phyloP scores from a whole-genome alignment of 2,888 invertebrate species.

The Eupsilia transversa region DNA sequence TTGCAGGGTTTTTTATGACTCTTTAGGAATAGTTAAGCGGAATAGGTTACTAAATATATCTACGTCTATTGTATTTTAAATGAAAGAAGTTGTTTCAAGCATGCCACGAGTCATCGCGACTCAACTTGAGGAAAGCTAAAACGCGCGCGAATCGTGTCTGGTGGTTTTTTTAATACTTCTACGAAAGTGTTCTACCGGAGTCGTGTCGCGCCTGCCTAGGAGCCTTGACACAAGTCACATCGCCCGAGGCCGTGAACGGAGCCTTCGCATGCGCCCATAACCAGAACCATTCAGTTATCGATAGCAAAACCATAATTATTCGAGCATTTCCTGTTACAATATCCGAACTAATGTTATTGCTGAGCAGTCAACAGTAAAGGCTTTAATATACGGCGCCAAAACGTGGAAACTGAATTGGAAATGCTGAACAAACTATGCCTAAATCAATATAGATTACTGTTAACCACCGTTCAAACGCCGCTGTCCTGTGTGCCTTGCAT shows the following conservation, averaged over 20 bases:
- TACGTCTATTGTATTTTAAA: too few species aligned
- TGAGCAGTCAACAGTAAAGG: background rate
- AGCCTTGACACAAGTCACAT: background rate
- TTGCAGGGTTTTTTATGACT: too few species aligned
- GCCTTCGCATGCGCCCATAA: background rate
- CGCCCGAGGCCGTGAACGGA: background rate
- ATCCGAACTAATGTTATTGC: constrained; percentile 27
- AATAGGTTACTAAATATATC: too few species aligned
- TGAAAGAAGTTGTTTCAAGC: background rate
- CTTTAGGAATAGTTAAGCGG: too few species aligned
- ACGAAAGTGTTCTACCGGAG: too few species aligned
- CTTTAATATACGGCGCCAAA: background rate
- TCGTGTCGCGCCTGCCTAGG: too few species aligned
- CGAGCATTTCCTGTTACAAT: background rate
- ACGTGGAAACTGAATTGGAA: constrained; percentile 20
- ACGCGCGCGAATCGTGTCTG: too few species aligned
- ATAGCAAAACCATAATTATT: constrained; percentile 7
- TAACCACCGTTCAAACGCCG: too few species aligned
- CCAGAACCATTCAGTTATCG: background rate
- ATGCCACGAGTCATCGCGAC: background rate
- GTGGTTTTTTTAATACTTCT: too few species aligned
- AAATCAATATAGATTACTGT: constrained; percentile 21
- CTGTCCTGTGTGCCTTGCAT: background rate
- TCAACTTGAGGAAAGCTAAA: too few species aligned
- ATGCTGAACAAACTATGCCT: constrained; percentile 24